These are phyloP conservation scores for Pocillopora grandis DNA, from an alignment of 92 coral and sea anemone species.

Conservation along the genomic window DNA sequence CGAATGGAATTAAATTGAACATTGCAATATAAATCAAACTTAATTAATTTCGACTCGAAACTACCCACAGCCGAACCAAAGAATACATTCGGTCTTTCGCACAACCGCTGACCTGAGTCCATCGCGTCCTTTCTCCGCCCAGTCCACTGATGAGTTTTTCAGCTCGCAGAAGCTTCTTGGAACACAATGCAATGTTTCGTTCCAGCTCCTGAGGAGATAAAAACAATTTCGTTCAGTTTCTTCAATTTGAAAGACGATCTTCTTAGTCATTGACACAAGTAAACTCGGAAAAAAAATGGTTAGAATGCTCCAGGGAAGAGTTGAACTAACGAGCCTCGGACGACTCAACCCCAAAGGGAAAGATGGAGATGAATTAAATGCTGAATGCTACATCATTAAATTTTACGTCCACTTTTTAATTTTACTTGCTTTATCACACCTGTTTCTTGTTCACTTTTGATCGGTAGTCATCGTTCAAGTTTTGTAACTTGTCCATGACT, in stretches of 20 bases:
- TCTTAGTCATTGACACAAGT: too few species aligned
- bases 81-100: background rate
- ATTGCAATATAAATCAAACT: too few species aligned
- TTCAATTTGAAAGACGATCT: too few species aligned
- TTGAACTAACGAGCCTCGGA: too few species aligned
- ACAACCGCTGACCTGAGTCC: constrained; percentile 79
- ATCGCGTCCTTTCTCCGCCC: constrained; percentile 94
- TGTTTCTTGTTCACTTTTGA: constrained; percentile 83
- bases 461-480: constrained; percentile 88
- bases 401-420: too few species aligned
- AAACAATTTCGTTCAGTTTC: background rate
- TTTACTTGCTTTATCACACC: constrained; percentile 24
- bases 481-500: constrained; percentile 91
- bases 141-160: constrained; percentile 95
- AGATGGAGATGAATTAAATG: background rate
- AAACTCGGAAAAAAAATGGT: too few species aligned
- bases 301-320: too few species aligned
- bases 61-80: too few species aligned
- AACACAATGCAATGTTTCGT: constrained; percentile 85
- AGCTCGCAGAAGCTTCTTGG: constrained; percentile 94
- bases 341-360: too few species aligned
- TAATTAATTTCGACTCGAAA: too few species aligned
- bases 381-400: too few species aligned
- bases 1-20: too few species aligned
- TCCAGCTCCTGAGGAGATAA: constrained; percentile 66